These are phyloP conservation scores for Pelodytes ibericus DNA, from an alignment of 2,797 vertebrate genomes.

Conservation along the genomic window DNA sequence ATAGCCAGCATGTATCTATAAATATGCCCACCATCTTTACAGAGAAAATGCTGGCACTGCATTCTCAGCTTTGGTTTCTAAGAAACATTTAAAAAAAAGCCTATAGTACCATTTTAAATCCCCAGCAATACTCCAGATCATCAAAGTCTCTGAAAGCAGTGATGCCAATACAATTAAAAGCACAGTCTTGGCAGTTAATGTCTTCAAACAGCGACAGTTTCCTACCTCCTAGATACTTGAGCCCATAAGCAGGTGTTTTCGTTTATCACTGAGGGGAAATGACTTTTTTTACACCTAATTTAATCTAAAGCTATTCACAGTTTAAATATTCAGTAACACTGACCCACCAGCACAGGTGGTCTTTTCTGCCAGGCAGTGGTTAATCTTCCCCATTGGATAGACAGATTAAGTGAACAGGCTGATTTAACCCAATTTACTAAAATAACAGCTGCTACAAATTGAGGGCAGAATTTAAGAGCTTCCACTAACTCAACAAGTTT, in stretches of 20 bases:
- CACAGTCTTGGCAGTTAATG: conserved; percentile 19
- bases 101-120: not conserved
- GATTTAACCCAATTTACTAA: conserved; percentile 67
- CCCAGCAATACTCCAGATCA: not conserved
- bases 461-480: conserved; percentile 57
- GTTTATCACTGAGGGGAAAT: conserved; percentile 97
- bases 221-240: conserved; percentile 66
- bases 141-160: conserved; percentile 5
- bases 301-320: conserved; percentile 97
- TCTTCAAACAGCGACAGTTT: conserved; percentile 48
- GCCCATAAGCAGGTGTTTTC: conserved; percentile 90
- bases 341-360: conserved; percentile 96
- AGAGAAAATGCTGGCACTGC: too few species aligned
- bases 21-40: too few species aligned
- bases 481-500: conserved; percentile 49
- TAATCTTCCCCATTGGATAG: conserved; percentile 71
- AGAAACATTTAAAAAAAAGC: not conserved
- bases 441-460: conserved; percentile 68
- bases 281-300: conserved; percentile 99
- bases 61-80: not conserved
- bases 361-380: conserved; percentile 70
- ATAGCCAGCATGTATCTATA: too few species aligned
- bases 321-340: conserved; percentile 91
- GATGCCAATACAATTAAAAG: conserved; percentile 28
- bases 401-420: conserved; percentile 66